Percentiles rank a stretch among this genome's conserved stretches.
Conservation (phyloP, 2,113 vertebrate genomes). For the Girardinichthys multiradiatus region DNA sequence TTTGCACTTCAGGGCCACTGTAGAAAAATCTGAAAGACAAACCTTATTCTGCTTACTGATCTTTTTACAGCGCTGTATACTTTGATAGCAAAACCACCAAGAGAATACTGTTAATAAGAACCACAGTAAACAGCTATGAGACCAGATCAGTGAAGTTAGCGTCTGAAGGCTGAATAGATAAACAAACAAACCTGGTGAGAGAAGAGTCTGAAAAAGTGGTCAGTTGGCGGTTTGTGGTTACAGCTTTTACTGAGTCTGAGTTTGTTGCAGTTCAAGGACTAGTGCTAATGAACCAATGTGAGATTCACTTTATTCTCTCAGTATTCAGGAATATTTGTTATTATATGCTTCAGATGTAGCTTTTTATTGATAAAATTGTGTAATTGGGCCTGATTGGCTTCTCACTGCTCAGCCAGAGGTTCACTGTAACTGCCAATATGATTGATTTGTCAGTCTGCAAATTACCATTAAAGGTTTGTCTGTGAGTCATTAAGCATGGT, state of each 20-base stretch:
- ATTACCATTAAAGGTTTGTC: background rate
- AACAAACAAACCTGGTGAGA: constrained; percentile 44
- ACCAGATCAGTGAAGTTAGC: background rate
- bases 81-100: background rate
- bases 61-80: background rate
- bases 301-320: constrained; percentile 30
- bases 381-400: constrained; percentile 4
- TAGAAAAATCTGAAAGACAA: background rate
- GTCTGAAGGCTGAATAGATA: background rate
- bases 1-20: no score
- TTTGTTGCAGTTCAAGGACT: background rate
- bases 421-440: constrained; percentile 30
- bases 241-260: background rate
- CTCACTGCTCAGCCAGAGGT: constrained; percentile 18
- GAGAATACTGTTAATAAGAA: constrained; percentile 7
- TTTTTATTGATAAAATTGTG: constrained; percentile 1
- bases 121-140: background rate
- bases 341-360: constrained; percentile 34
- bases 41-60: no score
- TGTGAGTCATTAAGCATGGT: no score
- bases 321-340: constrained; percentile 24
- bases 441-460: background rate
- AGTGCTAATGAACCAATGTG: constrained; percentile 27
- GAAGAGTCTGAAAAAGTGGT: constrained; percentile 7
- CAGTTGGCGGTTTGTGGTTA: background rate